Percentiles rank a stretch among this genome's conserved stretches.
Conservation (phyloP, 2,113 vertebrate species). For the Centropus bengalensis region DNA sequence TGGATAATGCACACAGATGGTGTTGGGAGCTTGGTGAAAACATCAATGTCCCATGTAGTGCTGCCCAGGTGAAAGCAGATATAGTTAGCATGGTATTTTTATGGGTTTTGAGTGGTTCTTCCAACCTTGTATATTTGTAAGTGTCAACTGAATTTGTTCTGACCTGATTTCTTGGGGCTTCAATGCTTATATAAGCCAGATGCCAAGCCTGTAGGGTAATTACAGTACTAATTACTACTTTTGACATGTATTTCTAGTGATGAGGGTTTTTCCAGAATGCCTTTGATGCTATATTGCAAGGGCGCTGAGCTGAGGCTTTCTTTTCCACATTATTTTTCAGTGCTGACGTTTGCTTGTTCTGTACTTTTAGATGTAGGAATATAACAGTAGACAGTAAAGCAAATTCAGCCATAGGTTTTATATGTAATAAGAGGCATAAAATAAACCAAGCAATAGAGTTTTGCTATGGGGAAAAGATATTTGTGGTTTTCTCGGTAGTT, state of each 20-base stretch:
- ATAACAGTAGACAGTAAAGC: background rate
- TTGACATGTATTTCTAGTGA: slow-evolving; percentile 26
- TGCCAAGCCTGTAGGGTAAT: slow-evolving; percentile 26
- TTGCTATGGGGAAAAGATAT: slow-evolving; percentile 5
- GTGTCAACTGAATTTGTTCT: background rate
- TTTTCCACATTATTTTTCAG: background rate
- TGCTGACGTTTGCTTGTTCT: background rate
- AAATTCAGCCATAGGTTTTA: slow-evolving; percentile 25
- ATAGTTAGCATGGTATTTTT: background rate
- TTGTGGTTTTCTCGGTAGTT: slow-evolving; percentile 22
- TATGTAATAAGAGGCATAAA: background rate
- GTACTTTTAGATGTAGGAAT: background rate
- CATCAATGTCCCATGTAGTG: background rate
- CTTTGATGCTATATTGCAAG: slow-evolving; percentile 21
- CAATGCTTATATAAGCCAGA: slow-evolving; percentile 20
- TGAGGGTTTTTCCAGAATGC: background rate
- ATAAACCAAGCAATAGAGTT: slow-evolving; percentile 18
- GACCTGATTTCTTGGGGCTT: slow-evolving; percentile 25
- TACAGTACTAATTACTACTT: slow-evolving; percentile 39
- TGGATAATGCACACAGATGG: background rate
- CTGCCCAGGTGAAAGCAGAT: background rate
- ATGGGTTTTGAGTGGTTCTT: background rate
- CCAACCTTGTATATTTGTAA: background rate
- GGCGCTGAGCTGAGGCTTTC: background rate
- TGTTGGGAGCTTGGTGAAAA: background rate